Conservation (phyloP, 2,797 vertebrate genomes). For the Uromys caudimaculatus region DNA sequence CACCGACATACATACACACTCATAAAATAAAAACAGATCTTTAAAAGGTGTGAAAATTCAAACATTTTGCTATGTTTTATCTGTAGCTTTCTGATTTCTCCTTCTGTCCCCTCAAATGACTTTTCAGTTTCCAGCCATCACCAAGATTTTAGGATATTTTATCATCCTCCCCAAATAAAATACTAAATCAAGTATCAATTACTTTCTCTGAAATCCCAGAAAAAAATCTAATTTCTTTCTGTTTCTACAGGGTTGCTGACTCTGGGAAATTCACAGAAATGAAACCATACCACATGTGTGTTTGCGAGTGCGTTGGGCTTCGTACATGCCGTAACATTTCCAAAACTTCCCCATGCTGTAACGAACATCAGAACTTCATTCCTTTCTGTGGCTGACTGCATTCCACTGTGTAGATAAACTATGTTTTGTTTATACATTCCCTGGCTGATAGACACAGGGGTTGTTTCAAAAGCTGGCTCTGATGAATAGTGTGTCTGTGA, state of each 20-base stretch:
- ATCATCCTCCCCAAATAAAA: not conserved
- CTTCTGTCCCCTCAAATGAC: not conserved
- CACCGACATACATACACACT: no score
- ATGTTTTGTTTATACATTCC: not conserved
- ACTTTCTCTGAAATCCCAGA: not conserved
- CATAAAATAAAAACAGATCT: conserved; percentile 5
- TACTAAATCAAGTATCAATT: not conserved
- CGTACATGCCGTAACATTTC: not conserved
- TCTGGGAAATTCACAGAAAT: not conserved
- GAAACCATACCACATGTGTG: not conserved
- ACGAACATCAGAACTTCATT: not conserved
- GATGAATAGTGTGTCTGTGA: not conserved
- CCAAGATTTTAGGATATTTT: not conserved
- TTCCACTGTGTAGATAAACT: not conserved
- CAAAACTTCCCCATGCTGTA: not conserved
- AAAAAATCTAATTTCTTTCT: not conserved
- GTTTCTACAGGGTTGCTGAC: not conserved
- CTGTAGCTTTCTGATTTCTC: not conserved
- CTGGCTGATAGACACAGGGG: not conserved
- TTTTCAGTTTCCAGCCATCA: not conserved
- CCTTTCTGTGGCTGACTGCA: not conserved
- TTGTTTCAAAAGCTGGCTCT: not conserved
- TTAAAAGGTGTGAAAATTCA: not conserved
- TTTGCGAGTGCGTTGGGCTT: not conserved
- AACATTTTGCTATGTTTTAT: not conserved